Percentiles rank a stretch among this genome's conserved stretches.
Evolutionary conservation across 2,113 vertebrate genomes (phyloP).

Genomic region (Microtus richardsoni): DNA sequence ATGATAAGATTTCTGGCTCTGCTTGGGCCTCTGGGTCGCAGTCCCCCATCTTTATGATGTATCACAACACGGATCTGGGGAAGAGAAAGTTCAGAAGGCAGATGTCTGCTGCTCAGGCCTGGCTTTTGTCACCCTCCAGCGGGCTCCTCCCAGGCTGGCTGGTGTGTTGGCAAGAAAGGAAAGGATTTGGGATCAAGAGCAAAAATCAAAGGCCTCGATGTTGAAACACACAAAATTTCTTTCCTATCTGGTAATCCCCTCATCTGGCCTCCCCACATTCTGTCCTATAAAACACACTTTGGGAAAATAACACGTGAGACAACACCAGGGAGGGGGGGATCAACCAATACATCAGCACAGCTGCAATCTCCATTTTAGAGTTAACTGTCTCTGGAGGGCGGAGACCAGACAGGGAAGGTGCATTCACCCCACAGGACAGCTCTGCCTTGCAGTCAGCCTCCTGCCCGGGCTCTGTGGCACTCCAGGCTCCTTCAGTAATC

Average conservation of each 20-base stretch:
- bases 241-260: not conserved
- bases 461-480: rapidly evolving
- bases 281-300: not conserved
- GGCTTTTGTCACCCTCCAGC: not conserved
- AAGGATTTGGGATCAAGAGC: not conserved
- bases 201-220: rapidly evolving
- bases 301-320: not conserved
- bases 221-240: not conserved
- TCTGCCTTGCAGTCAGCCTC: not conserved
- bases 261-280: no score
- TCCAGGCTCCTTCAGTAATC: not conserved
- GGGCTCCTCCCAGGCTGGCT: not conserved
- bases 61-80: rapidly evolving
- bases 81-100: not conserved
- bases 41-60: rapidly evolving
- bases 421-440: rapidly evolving
- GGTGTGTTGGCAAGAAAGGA: not conserved
- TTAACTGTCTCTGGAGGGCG: rapidly evolving
- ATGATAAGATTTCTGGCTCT: not conserved
- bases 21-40: not conserved
- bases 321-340: rapidly evolving
- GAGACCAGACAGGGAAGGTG: not conserved
- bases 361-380: rapidly evolving
- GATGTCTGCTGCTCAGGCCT: not conserved
- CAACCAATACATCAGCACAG: rapidly evolving